A percentile compares a stretch with the other conserved stretches of the same genome.
These are phyloP conservation scores for Caenorhabditis zanzibari DNA, from an alignment of 2,888 invertebrate genomes.

Conservation along the genomic window DNA sequence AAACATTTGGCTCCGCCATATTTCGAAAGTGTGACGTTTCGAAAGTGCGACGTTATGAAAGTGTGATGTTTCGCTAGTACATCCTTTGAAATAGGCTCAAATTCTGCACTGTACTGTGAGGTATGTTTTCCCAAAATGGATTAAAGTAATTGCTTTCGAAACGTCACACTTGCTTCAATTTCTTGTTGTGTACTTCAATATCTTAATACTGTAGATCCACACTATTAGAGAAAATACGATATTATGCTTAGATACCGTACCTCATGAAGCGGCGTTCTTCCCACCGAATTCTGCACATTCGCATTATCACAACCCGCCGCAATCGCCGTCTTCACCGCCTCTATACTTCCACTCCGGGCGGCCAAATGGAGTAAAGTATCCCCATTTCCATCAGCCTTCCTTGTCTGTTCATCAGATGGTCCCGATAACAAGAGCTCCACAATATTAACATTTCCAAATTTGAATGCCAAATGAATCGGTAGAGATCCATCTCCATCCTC, in stretches of 20 bases:
- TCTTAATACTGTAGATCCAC: too few relatives aligned
- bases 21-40: too few relatives aligned
- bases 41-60: too few relatives aligned
- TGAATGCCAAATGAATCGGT: slow-evolving; percentile 80
- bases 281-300: slow-evolving; percentile 93
- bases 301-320: slow-evolving; percentile 89
- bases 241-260: slow-evolving; percentile 86
- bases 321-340: slow-evolving; percentile 76
- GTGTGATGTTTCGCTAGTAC: too few relatives aligned
- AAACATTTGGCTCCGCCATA: too few relatives aligned
- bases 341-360: slow-evolving; percentile 86
- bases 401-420: slow-evolving; percentile 92
- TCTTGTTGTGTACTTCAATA: too few relatives aligned
- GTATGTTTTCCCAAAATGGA: too few relatives aligned
- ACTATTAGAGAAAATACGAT: too few relatives aligned
- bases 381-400: slow-evolving; percentile 87
- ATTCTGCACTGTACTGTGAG: too few relatives aligned
- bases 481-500: slow-evolving; percentile 78
- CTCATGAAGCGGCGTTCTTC: slow-evolving; percentile 95
- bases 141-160: too few relatives aligned
- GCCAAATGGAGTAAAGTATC: slow-evolving; percentile 97
- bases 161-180: too few relatives aligned
- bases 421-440: slow-evolving; percentile 92
- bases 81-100: too few relatives aligned
- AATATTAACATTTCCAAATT: slow-evolving; percentile 94